Base-by-base conservation (phyloP, 1,140 invertebrate species). In the Drosophila santomea region DNA sequence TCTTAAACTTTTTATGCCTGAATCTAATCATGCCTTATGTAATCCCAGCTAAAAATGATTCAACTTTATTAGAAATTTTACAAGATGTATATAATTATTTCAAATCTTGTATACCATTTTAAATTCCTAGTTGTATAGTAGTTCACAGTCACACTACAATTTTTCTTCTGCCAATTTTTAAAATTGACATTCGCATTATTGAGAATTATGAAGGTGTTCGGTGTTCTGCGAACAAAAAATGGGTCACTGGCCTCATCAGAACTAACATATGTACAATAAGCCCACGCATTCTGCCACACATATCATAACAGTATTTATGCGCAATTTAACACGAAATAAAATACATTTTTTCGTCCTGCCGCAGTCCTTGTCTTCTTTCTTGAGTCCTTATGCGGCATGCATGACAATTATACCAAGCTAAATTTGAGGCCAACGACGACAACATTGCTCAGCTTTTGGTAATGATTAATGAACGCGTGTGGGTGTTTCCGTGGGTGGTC, bases 401-500 rank as follows among this genome's bases (percentile, higher is more conserved):
- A 74, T 86, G 83, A 82, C 82, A 88, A 86, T 88, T 86, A 82
- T 86, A 61, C 48, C 51, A 28, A 51, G 41, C 69, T 57, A 71
- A 74, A 85, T 84, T 75, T 84, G 60, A 58, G 39, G 41, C 14
- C 73, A 44, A 43, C 51, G 36, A 23, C 58, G 63, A 62, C 43
- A 45, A 25, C 55, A 62, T 62, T 80, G 66, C 45, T 48, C 74
- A 59, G 83, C 64, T 76, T 72, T 64, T 45, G 62, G 41, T 59
- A 60, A 88, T 88, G 83, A 88, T 88, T 89, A 88, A 88, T 89
- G 83, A 89, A 88, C 81, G 57, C 59, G 35, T 32, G 23, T 15
- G 43, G 48, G 23, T 39, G 47, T 25, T 23, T 44, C 23, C 36
- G 52, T 74, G 62, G 20, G 25, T 20, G 43, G 39, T 15, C 23